Evolutionary conservation across 1,140 invertebrate genomes (phyloP).

Genomic region (Propsilocerus akamusi): DNA sequence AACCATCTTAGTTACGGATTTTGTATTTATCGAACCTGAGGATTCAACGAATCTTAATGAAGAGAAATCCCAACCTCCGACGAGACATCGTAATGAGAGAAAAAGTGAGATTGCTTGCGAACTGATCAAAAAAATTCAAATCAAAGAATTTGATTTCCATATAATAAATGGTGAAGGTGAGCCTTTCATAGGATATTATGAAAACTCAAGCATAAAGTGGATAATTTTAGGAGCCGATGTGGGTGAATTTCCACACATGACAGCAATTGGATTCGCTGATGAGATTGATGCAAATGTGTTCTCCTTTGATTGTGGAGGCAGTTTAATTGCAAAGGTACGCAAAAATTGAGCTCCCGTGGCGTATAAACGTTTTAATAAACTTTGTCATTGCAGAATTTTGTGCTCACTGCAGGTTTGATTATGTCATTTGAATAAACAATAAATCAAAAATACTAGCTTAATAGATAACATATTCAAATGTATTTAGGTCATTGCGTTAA

Average conservation of each 20-base stretch:
- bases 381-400: neutral
- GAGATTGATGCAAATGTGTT: neutral
- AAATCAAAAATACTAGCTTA: too few relatives aligned
- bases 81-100: too few relatives aligned
- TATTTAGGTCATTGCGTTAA: neutral
- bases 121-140: neutral
- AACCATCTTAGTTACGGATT: too few relatives aligned
- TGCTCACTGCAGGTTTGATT: neutral
- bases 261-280: neutral
- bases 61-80: too few relatives aligned
- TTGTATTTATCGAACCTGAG: too few relatives aligned
- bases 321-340: neutral
- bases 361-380: neutral
- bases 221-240: slow-evolving; percentile 8
- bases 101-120: too few relatives aligned
- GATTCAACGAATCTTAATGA: too few relatives aligned
- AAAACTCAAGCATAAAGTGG: neutral
- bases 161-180: neutral
- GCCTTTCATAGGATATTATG: too few relatives aligned
- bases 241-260: slow-evolving; percentile 20
- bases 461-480: too few relatives aligned
- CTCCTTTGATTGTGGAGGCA: neutral
- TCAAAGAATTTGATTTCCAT: neutral
- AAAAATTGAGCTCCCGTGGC: neutral
- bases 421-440: too few relatives aligned